Conservation (phyloP, 2,888 invertebrate genomes). For the Pycnomerus fuliginosus region DNA sequence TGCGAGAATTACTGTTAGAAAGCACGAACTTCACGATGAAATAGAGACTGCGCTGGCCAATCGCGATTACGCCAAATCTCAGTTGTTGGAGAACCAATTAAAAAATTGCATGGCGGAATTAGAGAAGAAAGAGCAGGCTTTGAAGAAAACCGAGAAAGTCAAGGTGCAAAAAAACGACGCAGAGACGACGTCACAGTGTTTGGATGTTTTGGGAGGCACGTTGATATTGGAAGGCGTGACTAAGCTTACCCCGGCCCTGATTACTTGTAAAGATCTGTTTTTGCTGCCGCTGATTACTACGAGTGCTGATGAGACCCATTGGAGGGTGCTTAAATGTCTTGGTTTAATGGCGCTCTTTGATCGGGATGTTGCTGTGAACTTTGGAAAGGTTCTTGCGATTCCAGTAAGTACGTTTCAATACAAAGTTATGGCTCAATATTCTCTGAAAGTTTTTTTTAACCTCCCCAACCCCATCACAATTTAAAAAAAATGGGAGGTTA, state of each 20-base stretch:
- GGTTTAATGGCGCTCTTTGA: conserved; percentile 33
- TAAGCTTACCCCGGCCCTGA: conserved; percentile 24
- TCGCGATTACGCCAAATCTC: no score
- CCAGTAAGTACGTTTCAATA: conserved; percentile 33
- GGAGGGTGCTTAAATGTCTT: conserved; percentile 34
- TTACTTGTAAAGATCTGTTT: conserved; percentile 32
- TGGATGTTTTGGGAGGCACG: conserved; percentile 33
- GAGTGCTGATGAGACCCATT: conserved; percentile 28
- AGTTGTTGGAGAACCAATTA: no score
- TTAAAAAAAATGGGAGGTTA: no score
- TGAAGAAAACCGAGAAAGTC: conserved; percentile 9
- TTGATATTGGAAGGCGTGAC: conserved; percentile 18
- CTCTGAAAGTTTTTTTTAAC: no score
- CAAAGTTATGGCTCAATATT: no score
- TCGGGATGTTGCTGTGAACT: conserved; percentile 28
- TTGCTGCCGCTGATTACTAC: conserved; percentile 29
- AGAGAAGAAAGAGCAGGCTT: no score
- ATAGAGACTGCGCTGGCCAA: no score
- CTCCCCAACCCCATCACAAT: no score
- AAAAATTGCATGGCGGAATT: no score
- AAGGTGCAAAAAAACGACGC: conserved; percentile 28
- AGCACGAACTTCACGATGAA: no score
- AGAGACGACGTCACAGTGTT: conserved; percentile 31
- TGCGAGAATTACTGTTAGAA: no score
- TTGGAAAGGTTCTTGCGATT: conserved; percentile 30